phyloP scores from a whole-genome alignment of 2,113 vertebrate species.

The Sebastes schlegelii region DNA sequence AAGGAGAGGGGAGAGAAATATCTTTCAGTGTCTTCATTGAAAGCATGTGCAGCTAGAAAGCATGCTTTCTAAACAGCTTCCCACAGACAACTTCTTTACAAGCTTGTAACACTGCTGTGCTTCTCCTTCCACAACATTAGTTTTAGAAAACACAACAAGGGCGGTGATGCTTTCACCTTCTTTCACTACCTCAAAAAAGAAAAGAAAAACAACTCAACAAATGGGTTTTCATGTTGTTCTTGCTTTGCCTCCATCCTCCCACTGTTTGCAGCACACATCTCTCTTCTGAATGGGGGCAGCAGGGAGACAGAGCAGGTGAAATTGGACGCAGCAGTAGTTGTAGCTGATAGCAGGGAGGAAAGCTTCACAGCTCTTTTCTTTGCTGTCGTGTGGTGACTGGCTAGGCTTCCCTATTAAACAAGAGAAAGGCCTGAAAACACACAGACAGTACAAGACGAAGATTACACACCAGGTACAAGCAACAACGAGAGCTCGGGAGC shows the following conservation, averaged over 20 bases:
- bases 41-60: constrained; percentile 21
- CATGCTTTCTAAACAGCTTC: neutral
- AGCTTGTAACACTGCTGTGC: constrained; percentile 9
- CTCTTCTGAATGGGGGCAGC: constrained; percentile 11
- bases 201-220: constrained; percentile 5
- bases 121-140: neutral
- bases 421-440: constrained; percentile 8
- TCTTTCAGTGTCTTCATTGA: neutral
- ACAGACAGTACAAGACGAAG: constrained; percentile 7
- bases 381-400: constrained; percentile 3
- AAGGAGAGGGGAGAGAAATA: neutral
- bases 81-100: neutral
- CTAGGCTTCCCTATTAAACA: neutral
- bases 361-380: constrained; percentile 11
- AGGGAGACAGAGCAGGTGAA: constrained; percentile 9
- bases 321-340: constrained; percentile 21
- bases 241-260: constrained; percentile 1
- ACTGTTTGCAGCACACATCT: constrained; percentile 14
- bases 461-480: constrained; percentile 8
- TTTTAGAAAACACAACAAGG: constrained; percentile 17
- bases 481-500: neutral
- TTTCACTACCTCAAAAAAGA: neutral
- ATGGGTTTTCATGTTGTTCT: constrained; percentile 6
- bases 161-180: constrained; percentile 14
- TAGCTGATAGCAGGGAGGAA: constrained; percentile 16